Base-by-base conservation (phyloP, 2,888 invertebrate genomes). In the Drosophila mayaguana region DNA sequence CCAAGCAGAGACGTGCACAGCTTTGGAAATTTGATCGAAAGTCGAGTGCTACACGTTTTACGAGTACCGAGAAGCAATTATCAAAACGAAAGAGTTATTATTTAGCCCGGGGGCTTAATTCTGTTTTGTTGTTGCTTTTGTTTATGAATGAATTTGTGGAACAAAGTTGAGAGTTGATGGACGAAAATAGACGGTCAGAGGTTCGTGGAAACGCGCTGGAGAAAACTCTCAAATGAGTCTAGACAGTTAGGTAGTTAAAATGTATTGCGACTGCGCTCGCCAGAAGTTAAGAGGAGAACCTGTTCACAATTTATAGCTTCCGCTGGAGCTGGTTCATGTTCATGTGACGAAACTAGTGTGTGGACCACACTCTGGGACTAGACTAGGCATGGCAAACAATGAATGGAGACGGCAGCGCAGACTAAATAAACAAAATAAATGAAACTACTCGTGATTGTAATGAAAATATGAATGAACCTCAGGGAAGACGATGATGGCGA, bases 241-340 rank as follows among this genome's bases (percentile, higher is more conserved):
- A 53, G 46, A 25, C 62, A 51, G 61, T 59, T 75, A 51, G 48
- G 40, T 28, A 76, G 63, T 64, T 70, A 46, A 68, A 48, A 53
- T 50, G 45, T 45, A 43, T 22, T 74, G 43, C 81, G 62, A 80
- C 81, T 67, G 77, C 63, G 62, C 34, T 65, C 55, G 46, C 53
- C 55, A 70, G 64, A 48, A n/a, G 64, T 56, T 70, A 42, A 70
- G 28, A 8, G 28, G 1, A 28, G 79, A 87, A 78, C 80, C 88
- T 79, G 79, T 81, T 79, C 45, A 28, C 67, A 82, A 89, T 84
- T 89, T 85, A 88, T 76, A 71, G 78, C 74, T 84, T 84, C 88
- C 90, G 80, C 66, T 75, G 57, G 66, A 79, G 79, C 60, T 78
- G 64, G 63, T 43, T 62, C 32, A 32, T 28, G 32, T 42, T 12